Evolutionary conservation across 2,113 vertebrate genomes (phyloP), one percentile per base, ranked within the genome.

Genomic region (Cavia porcellus): DNA sequence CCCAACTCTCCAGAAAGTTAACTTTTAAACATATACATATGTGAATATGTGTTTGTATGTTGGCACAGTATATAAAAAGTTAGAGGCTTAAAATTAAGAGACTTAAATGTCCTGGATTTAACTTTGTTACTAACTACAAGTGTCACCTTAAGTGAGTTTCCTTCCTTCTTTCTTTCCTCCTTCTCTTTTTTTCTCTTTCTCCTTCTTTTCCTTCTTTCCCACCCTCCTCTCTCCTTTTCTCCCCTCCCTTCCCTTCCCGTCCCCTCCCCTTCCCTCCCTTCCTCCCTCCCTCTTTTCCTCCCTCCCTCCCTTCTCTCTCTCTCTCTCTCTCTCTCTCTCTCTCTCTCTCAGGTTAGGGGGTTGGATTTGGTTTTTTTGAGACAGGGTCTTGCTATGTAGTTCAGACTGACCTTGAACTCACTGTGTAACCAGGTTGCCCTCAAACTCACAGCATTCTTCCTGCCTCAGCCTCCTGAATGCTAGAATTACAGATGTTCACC

Each of bases 71-170:
- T 45, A 47, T 47, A 28, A 47, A 77, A 72, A 72, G 70, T 72
- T 12, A 77, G 45, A 86, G 89, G 50, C 19, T 38, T 87, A 83
- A 62, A 80, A 4, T 90, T 82, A 19, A 93, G 85, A 95, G 47
- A 68, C 35, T 74, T 92, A 74, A 11, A 30, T 47, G 22, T 92
- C 42, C 57, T 86, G 14, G 47, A 35, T 96, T 32, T 82, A 86
- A 94, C 61, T 82, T 96, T 94, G 42, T 91, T 87, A 11, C 4
- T 79, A 42, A 87, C 55, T 80, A 79, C 5, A 91, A 38, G 5
- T 89, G 20, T 92, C 19, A 61, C 10, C 17, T 92, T 82, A 72
- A 38, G n/a, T 64, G 85, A 81, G n/a, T 85, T 80, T 89, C 92
- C 17, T 47, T 64, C 13, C 80, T 74, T 55, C 72, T 4, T 38